phyloP scores from a whole-genome alignment of 1,140 invertebrate genomes.

The Drosophila teissieri region DNA sequence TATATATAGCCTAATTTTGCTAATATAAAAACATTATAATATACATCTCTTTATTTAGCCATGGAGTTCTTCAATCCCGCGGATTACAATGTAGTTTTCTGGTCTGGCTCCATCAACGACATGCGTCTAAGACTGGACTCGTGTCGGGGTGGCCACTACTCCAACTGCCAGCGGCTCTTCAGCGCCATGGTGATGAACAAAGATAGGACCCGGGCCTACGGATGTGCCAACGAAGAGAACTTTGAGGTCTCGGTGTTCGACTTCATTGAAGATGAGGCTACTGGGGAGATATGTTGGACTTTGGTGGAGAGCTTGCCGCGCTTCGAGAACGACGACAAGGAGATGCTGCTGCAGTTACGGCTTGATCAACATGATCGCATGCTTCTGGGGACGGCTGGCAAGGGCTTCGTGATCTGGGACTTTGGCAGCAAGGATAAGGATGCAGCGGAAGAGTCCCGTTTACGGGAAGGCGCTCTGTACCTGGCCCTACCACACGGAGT shows the following conservation, averaged over 20 bases:
- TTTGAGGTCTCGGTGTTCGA: constrained; percentile 85
- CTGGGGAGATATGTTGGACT: constrained; percentile 87
- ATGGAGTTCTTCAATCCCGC: constrained; percentile 90
- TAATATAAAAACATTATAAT: too few species aligned
- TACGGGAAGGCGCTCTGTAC: constrained; percentile 87
- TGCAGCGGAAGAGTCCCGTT: constrained; percentile 46
- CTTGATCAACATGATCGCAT: constrained; percentile 91
- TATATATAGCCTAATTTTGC: too few species aligned
- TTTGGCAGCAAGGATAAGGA: constrained; percentile 81
- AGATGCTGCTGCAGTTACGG: constrained; percentile 92
- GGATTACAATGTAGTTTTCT: constrained; percentile 91
- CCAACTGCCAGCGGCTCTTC: constrained; percentile 90
- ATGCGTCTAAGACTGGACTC: constrained; percentile 89
- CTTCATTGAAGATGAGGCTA: constrained; percentile 78
- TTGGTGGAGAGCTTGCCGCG: constrained; percentile 87
- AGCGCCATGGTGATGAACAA: constrained; percentile 89
- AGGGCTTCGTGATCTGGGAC: constrained; percentile 92
- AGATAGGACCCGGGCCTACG: constrained; percentile 86
- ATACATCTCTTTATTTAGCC: constrained; percentile 82
- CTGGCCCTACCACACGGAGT: constrained; percentile 94
- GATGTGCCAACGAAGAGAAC: constrained; percentile 86
- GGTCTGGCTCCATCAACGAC: constrained; percentile 92
- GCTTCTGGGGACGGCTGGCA: constrained; percentile 92
- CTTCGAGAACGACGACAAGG: constrained; percentile 88
- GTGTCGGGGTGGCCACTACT: constrained; percentile 85